These are phyloP conservation scores for Lagenorhynchus albirostris DNA, from an alignment of 2,113 vertebrate species.

Conservation along the genomic window DNA sequence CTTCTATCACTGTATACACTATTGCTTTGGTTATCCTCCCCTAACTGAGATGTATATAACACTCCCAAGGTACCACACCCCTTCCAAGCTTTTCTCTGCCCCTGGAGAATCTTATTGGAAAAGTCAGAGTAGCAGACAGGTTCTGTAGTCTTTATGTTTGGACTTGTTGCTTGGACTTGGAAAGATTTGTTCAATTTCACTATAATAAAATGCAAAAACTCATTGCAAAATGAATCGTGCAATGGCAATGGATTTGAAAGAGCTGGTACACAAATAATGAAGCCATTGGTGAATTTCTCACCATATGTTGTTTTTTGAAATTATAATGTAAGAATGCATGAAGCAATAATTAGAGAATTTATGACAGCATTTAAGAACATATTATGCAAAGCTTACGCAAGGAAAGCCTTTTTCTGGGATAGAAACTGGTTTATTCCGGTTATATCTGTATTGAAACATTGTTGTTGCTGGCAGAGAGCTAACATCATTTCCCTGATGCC, in stretches of 20 bases:
- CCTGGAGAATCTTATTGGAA: constrained; percentile 39
- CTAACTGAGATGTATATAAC: constrained; percentile 57
- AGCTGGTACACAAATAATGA: constrained; percentile 32
- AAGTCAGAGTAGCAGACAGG: neutral
- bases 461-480: neutral
- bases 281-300: constrained; percentile 37
- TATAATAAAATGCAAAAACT: neutral
- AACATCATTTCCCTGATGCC: constrained; percentile 15
- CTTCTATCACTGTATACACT: neutral
- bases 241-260: constrained; percentile 4
- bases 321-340: constrained; percentile 3
- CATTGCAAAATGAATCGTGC: neutral
- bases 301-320: neutral
- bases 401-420: neutral
- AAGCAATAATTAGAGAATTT: constrained; percentile 32
- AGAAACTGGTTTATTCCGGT: constrained; percentile 19
- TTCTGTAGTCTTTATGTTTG: neutral
- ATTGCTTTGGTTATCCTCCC: constrained; percentile 39
- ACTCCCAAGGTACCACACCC: neutral
- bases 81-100: constrained; percentile 62
- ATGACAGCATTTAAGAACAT: neutral
- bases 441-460: constrained; percentile 46
- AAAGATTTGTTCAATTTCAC: constrained; percentile 38
- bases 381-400: constrained; percentile 3
- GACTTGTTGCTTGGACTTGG: neutral